Percentiles rank a stretch among this genome's conserved stretches.
phyloP scores from a whole-genome alignment of 2,797 vertebrate genomes.

The Perodicticus potto region DNA sequence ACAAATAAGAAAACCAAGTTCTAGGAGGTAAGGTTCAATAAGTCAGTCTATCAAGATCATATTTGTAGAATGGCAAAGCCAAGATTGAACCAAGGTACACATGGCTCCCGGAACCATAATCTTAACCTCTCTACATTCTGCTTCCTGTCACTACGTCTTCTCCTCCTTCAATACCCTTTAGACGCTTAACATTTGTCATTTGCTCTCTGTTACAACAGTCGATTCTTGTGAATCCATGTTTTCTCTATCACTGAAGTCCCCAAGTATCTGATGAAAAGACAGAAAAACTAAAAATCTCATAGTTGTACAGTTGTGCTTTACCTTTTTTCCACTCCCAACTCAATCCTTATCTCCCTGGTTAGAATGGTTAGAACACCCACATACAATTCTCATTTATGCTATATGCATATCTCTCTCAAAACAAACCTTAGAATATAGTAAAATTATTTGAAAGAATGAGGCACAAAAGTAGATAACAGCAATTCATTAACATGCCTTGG shows the following conservation, averaged over 20 bases:
- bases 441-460: neutral
- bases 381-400: neutral
- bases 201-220: neutral
- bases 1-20: neutral
- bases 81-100: neutral
- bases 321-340: neutral
- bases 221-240: neutral
- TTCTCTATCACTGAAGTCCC: neutral
- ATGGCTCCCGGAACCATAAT: neutral
- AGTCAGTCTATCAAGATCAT: neutral
- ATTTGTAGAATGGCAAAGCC: neutral
- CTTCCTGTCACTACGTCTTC: neutral
- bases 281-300: neutral
- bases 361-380: neutral
- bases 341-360: neutral
- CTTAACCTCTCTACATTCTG: neutral
- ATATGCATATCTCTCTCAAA: neutral
- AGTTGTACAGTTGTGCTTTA: neutral
- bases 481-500: neutral
- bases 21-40: neutral
- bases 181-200: neutral
- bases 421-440: neutral
- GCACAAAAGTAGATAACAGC: neutral
- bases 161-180: neutral
- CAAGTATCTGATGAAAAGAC: neutral